Percentiles rank a stretch among this genome's conserved stretches.
These are phyloP conservation scores for Xestoiulus laeticollis DNA, from an alignment of 2,888 invertebrate species.

Conservation along the genomic window DNA sequence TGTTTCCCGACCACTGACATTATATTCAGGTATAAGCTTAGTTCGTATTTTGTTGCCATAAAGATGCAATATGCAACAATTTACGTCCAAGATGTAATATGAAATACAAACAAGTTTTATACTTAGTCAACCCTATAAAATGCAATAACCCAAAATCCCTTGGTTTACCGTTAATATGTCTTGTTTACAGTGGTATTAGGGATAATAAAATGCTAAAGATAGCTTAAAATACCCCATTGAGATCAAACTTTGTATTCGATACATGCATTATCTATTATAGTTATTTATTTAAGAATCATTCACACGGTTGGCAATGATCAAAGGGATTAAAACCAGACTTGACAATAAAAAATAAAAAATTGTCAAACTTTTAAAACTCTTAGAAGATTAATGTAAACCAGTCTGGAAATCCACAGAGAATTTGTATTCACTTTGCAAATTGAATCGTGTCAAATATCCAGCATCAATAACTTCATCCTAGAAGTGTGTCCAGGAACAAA, in stretches of 20 bases:
- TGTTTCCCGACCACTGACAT: neutral
- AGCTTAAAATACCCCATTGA: neutral
- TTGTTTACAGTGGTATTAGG: neutral
- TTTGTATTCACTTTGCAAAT: neutral
- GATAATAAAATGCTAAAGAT: neutral
- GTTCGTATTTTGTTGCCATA: neutral
- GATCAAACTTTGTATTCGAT: neutral
- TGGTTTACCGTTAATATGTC: neutral
- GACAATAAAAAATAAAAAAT: no score
- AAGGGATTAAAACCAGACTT: neutral
- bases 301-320: neutral
- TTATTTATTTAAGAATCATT: neutral
- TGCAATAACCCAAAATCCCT: neutral
- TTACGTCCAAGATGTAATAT: neutral
- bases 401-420: no score
- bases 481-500: neutral
- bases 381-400: no score
- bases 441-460: neutral
- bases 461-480: neutral
- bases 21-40: neutral
- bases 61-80: neutral
- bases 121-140: neutral
- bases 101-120: neutral
- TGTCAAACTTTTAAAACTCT: no score
- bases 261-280: neutral